Conservation (phyloP, 1,140 invertebrate genomes). For the Ladona fulva region DNA sequence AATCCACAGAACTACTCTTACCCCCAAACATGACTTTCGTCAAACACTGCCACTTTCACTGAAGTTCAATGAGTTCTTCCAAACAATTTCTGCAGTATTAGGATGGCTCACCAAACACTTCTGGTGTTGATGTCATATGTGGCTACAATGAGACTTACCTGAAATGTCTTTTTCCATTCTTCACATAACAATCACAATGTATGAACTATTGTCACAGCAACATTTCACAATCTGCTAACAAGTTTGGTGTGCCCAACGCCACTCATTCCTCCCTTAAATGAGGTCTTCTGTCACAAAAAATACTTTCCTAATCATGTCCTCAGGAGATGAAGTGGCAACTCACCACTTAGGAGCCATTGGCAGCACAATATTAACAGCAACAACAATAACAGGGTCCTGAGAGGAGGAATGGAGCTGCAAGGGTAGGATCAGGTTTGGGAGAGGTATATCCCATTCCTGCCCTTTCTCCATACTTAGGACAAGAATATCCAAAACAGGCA, state of each 20-base stretch:
- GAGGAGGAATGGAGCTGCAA: conserved; percentile 2
- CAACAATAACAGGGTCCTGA: conserved; percentile 8
- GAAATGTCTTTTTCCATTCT: neutral
- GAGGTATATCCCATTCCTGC: neutral
- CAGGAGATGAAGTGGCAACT: neutral
- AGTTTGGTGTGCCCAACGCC: neutral
- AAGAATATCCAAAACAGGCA: neutral
- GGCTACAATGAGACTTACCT: neutral
- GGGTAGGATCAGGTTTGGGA: neutral
- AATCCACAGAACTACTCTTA: neutral
- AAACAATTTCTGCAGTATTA: neutral
- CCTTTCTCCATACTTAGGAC: conserved; percentile 4
- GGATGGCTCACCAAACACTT: neutral
- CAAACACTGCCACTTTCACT: neutral
- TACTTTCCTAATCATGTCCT: neutral
- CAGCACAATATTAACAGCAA: neutral
- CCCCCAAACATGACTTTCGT: neutral
- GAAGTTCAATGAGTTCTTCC: neutral
- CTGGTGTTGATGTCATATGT: neutral
- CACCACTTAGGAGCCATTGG: neutral
- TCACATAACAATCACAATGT: conserved; percentile 1
- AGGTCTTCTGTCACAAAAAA: conserved; percentile 2
- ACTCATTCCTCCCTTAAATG: neutral
- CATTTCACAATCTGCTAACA: conserved; percentile 3
- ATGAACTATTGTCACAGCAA: neutral